Percentiles rank a stretch among this genome's conserved stretches.
phyloP scores from a whole-genome alignment of 2,888 invertebrate genomes.

The Baronia brevicornis region DNA sequence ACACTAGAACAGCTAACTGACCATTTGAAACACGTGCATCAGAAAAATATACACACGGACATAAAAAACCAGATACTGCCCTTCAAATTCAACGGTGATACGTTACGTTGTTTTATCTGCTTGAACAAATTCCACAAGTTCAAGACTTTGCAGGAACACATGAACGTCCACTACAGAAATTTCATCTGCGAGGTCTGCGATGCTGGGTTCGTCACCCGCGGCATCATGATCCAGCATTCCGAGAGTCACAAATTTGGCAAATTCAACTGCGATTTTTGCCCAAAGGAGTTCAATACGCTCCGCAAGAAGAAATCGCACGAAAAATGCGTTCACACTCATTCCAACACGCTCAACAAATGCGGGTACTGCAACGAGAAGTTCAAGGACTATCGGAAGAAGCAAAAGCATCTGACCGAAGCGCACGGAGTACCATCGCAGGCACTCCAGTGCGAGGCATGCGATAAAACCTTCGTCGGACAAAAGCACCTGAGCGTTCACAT shows the following conservation, averaged over 20 bases:
- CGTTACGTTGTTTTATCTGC: slow-evolving; percentile 29
- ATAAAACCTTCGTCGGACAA: slow-evolving; percentile 34
- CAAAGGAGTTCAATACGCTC: slow-evolving; percentile 63
- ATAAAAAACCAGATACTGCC: slow-evolving; percentile 37
- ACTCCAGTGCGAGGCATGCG: slow-evolving; percentile 43
- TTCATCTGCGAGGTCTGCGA: slow-evolving; percentile 47
- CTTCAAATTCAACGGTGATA: slow-evolving; percentile 34
- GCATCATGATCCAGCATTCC: slow-evolving; percentile 38
- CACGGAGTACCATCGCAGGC: slow-evolving; percentile 34
- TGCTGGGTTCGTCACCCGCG: slow-evolving; percentile 45
- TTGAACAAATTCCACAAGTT: slow-evolving; percentile 29
- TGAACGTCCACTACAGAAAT: slow-evolving; percentile 53
- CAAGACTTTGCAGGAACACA: slow-evolving; percentile 44
- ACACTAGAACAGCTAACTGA: slow-evolving; percentile 26
- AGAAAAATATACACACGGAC: slow-evolving; percentile 24
- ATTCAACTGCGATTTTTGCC: slow-evolving; percentile 48
- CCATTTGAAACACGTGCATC: slow-evolving; percentile 26
- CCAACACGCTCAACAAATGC: slow-evolving; percentile 37
- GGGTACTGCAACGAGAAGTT: slow-evolving; percentile 47
- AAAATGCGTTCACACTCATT: slow-evolving; percentile 47
- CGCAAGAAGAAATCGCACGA: slow-evolving; percentile 59
- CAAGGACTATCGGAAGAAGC: slow-evolving; percentile 35
- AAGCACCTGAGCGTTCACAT: slow-evolving; percentile 38
- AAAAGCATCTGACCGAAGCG: slow-evolving; percentile 35
- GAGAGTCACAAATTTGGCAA: slow-evolving; percentile 42